A percentile compares a stretch with the other conserved stretches of the same genome.
phyloP scores from a whole-genome alignment of 2,797 vertebrate genomes.

The Coluber constrictor region DNA sequence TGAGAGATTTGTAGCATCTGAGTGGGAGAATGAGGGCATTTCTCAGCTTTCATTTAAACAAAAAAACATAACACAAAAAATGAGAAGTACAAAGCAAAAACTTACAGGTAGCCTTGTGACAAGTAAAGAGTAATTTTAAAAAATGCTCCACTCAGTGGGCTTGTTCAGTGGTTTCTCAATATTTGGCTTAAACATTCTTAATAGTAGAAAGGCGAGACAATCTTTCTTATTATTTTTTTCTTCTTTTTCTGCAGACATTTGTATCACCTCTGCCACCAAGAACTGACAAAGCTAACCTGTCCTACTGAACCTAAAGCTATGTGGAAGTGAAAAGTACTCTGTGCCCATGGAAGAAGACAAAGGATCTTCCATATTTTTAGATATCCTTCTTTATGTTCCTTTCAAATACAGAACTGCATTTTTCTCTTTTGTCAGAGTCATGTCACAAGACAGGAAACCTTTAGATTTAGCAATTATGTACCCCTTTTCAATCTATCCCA shows the following conservation, averaged over 20 bases:
- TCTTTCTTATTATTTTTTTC: neutral
- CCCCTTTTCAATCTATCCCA: neutral
- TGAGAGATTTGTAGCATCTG: neutral
- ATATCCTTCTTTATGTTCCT: neutral
- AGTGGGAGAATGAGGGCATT: neutral
- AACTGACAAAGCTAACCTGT: neutral
- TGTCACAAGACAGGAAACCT: neutral
- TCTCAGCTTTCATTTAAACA: neutral
- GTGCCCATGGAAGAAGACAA: neutral
- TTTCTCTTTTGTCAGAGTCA: neutral
- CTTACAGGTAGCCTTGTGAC: neutral
- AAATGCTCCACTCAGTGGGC: neutral
- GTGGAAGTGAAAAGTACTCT: neutral
- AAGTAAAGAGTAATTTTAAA: neutral
- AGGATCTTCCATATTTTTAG: neutral
- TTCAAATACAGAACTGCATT: neutral
- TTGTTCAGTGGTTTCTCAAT: neutral
- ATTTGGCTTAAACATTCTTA: neutral
- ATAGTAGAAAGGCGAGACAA: neutral
- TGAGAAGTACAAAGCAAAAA: neutral
- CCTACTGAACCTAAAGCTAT: neutral
- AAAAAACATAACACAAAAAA: neutral
- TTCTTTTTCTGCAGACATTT: neutral
- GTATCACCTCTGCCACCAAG: neutral
- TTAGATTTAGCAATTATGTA: neutral